Percentiles rank a stretch among this genome's conserved stretches.
Evolutionary conservation across 2,113 vertebrate species (phyloP).

Genomic region (Tachycineta bicolor): DNA sequence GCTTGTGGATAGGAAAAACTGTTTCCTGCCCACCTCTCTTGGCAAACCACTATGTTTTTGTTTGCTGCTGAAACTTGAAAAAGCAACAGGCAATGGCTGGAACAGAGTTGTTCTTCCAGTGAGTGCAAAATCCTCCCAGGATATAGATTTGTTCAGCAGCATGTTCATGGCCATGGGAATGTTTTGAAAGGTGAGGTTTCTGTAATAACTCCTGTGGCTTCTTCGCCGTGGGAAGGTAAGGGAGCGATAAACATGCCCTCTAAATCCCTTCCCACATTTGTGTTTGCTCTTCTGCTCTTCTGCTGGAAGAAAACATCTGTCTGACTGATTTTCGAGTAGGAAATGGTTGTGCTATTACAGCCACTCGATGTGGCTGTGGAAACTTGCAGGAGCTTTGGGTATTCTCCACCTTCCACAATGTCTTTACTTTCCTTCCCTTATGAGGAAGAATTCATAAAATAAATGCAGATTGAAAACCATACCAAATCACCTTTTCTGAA

Average conservation of each 20-base stretch:
- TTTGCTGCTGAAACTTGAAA: constrained; percentile 41
- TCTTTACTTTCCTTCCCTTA: not conserved
- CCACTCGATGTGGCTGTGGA: not conserved
- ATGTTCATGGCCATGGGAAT: constrained; percentile 32
- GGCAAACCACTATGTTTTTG: constrained; percentile 17
- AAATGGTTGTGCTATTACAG: not conserved
- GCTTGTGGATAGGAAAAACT: constrained; percentile 18
- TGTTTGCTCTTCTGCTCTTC: constrained; percentile 43
- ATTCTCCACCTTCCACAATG: not conserved
- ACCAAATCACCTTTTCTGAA: not conserved
- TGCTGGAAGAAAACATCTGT: not conserved
- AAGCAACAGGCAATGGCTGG: not conserved
- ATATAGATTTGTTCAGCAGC: not conserved
- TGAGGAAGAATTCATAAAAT: not conserved
- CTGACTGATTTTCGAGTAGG: not conserved
- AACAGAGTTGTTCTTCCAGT: not conserved
- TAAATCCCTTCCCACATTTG: not conserved
- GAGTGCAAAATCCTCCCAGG: constrained; percentile 18
- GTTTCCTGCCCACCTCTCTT: constrained; percentile 31
- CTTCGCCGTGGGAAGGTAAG: constrained; percentile 47
- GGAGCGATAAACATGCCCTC: not conserved
- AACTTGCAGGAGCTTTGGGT: not conserved
- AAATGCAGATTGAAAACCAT: not conserved
- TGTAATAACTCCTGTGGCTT: constrained; percentile 53
- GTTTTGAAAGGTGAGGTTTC: constrained; percentile 58